A percentile compares a stretch with the other conserved stretches of the same genome.
phyloP scores from a whole-genome alignment of 2,888 invertebrate genomes.

The Spicauda simplicius region DNA sequence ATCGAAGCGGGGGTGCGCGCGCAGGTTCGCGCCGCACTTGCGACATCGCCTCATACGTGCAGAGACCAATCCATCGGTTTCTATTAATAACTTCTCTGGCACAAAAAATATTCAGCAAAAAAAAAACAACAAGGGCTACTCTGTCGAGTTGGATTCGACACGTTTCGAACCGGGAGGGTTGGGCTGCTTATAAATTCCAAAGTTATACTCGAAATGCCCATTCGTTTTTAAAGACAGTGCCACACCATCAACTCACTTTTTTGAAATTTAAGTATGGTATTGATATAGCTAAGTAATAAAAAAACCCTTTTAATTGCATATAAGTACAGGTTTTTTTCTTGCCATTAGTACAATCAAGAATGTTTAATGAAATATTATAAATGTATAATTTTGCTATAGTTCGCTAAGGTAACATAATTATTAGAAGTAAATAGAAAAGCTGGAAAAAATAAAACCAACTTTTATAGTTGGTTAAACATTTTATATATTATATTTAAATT shows the following conservation, averaged over 20 bases:
- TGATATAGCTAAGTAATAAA: too few species aligned
- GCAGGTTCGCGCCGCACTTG: conserved; percentile 55
- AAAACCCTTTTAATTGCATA: too few species aligned
- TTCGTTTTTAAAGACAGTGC: too few species aligned
- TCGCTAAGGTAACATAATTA: too few species aligned
- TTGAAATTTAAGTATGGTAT: background rate
- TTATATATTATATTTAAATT: too few species aligned
- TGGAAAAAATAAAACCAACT: too few species aligned
- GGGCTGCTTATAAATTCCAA: background rate
- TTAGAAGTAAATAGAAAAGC: too few species aligned
- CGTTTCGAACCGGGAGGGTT: background rate
- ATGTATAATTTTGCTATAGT: too few species aligned
- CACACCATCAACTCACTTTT: background rate
- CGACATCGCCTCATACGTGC: conserved; percentile 43
- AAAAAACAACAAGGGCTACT: conserved; percentile 13
- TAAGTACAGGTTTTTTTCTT: too few species aligned
- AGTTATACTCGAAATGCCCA: background rate
- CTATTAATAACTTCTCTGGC: conserved; percentile 27
- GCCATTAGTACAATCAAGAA: too few species aligned
- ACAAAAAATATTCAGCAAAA: conserved; percentile 32
- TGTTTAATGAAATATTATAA: too few species aligned
- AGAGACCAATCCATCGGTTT: conserved; percentile 36
- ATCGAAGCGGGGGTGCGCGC: conserved; percentile 80
- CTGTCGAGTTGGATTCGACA: background rate
- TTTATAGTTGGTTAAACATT: too few species aligned